Conservation (phyloP, 2,888 invertebrate species). For the Julus scandinavius region DNA sequence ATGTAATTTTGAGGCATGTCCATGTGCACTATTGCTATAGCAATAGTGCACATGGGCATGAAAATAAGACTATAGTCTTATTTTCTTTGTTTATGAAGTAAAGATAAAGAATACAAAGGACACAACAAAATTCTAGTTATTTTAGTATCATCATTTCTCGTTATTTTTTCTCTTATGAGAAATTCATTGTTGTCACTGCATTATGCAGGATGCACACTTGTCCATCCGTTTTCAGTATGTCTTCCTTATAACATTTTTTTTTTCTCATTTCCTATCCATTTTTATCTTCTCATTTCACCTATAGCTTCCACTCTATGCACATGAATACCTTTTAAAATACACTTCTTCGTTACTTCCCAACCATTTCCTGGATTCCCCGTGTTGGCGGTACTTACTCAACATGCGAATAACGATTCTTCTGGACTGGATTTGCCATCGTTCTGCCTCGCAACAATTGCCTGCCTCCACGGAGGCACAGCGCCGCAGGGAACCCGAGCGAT, state of each 20-base stretch:
- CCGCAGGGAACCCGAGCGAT: constrained; percentile 60
- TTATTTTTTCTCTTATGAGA: background rate
- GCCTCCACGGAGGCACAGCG: constrained; percentile 59
- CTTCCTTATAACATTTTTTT: background rate
- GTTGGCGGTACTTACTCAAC: constrained; percentile 62
- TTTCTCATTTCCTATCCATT: constrained; percentile 15
- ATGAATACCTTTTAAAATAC: background rate
- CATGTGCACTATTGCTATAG: too few relatives aligned
- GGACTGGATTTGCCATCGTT: constrained; percentile 63
- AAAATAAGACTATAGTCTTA: too few relatives aligned
- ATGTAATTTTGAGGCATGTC: too few relatives aligned
- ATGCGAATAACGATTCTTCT: constrained; percentile 65
- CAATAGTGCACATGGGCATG: too few relatives aligned
- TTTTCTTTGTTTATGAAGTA: too few relatives aligned
- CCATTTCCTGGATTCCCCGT: background rate
- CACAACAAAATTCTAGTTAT: background rate
- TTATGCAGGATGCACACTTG: background rate
- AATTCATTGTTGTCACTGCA: background rate
- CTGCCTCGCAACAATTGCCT: constrained; percentile 61
- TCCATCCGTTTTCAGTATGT: constrained; percentile 14
- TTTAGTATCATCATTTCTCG: background rate
- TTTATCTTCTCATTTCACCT: constrained; percentile 9
- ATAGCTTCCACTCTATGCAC: background rate
- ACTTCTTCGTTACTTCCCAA: background rate
- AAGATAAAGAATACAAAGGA: too few relatives aligned